A percentile compares a stretch with the other conserved stretches of the same genome.
These are phyloP conservation scores for Saxidomus purpurata DNA, from an alignment of 1,140 invertebrate genomes.

Conservation along the genomic window DNA sequence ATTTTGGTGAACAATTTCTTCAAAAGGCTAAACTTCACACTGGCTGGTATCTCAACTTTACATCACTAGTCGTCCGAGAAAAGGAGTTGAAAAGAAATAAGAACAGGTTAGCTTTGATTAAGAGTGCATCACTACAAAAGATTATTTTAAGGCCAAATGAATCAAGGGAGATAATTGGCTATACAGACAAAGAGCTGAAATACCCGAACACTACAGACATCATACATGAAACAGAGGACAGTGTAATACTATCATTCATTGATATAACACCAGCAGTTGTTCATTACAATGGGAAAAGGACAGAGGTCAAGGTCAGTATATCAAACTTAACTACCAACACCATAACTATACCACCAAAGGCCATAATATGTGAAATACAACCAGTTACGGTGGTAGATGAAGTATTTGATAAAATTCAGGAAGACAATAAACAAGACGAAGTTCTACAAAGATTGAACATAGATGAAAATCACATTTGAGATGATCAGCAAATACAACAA, in stretches of 20 bases:
- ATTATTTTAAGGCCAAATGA: constrained; percentile 14
- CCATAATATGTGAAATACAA: constrained; percentile 31
- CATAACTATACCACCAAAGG: not conserved
- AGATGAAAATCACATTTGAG: not conserved
- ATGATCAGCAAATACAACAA: not conserved
- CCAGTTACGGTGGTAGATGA: constrained; percentile 5
- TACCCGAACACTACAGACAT: not conserved
- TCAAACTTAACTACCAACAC: constrained; percentile 16
- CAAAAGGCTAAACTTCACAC: constrained; percentile 52
- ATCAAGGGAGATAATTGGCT: constrained; percentile 13
- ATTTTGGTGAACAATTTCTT: constrained; percentile 58
- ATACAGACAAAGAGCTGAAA: constrained; percentile 31
- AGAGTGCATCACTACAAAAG: not conserved
- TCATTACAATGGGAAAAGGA: constrained; percentile 45
- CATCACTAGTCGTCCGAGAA: constrained; percentile 6
- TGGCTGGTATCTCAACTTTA: not conserved
- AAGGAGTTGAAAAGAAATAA: not conserved
- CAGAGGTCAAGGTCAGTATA: not conserved
- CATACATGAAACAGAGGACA: not conserved
- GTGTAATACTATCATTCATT: not conserved
- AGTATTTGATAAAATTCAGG: not conserved
- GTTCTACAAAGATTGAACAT: not conserved
- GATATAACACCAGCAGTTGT: constrained; percentile 43
- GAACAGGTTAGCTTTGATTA: constrained; percentile 10
- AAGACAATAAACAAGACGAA: not conserved